These are phyloP conservation scores for Meiosimyza decipiens DNA, from an alignment of 2,888 invertebrate species.

Conservation along the genomic window DNA sequence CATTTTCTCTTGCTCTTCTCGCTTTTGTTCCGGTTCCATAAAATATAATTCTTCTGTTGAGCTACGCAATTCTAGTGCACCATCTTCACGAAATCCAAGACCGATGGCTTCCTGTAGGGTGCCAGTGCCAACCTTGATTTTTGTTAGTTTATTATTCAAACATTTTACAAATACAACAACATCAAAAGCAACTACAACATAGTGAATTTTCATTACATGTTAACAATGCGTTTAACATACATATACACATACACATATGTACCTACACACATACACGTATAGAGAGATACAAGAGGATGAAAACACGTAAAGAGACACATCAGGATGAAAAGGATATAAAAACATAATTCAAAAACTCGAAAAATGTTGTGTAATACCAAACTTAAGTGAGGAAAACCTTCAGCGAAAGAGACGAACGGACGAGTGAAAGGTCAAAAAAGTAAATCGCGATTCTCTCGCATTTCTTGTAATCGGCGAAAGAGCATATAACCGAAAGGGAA, in stretches of 20 bases:
- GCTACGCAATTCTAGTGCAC: conserved; percentile 84
- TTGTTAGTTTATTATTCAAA: conserved; percentile 34
- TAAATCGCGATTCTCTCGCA: too few species aligned
- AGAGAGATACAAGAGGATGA: not conserved
- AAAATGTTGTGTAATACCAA: too few species aligned
- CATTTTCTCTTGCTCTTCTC: conserved; percentile 65
- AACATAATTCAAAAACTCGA: too few species aligned
- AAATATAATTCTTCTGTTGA: conserved; percentile 90
- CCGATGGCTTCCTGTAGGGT: conserved; percentile 68
- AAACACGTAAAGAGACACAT: too few species aligned
- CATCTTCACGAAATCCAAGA: conserved; percentile 78
- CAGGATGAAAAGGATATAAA: too few species aligned
- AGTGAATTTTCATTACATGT: not conserved
- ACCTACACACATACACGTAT: not conserved
- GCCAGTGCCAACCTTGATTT: conserved; percentile 68
- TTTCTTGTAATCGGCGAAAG: too few species aligned
- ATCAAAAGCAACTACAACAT: not conserved
- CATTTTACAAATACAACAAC: conserved; percentile 18
- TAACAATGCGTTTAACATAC: conserved; percentile 5
- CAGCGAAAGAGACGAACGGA: too few species aligned
- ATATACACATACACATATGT: not conserved
- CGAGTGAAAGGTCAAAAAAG: too few species aligned
- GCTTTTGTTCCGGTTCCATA: conserved; percentile 73
- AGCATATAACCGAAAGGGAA: too few species aligned
- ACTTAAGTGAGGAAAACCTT: too few species aligned